Evolutionary conservation across 2,797 vertebrate genomes (phyloP).

Genomic region (Semaprochilodus insignis): DNA sequence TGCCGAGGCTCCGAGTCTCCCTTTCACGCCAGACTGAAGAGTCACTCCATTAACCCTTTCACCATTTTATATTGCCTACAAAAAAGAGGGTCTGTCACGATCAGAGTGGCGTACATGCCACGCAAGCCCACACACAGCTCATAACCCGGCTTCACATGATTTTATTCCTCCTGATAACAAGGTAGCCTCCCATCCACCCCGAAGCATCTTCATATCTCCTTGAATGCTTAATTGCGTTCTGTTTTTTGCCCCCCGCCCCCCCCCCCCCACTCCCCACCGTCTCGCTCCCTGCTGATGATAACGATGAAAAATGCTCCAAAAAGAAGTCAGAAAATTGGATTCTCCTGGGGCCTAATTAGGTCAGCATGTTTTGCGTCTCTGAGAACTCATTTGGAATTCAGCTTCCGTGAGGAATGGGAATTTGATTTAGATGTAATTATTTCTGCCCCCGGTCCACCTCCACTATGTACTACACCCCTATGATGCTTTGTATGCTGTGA

Average conservation of each 20-base stretch:
- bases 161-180: conserved; percentile 12
- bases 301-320: conserved; percentile 42
- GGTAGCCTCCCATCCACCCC: not conserved
- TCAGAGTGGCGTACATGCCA: not conserved
- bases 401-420: conserved; percentile 44
- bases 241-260: not conserved
- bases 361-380: conserved; percentile 52
- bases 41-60: conserved; percentile 17
- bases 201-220: conserved; percentile 8
- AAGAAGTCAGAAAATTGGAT: conserved; percentile 44
- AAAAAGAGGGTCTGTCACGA: not conserved
- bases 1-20: not conserved
- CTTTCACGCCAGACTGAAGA: conserved; percentile 21
- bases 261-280: no score
- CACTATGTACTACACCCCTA: not conserved
- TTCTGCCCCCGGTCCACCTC: conserved; percentile 21
- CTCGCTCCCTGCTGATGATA: conserved; percentile 34
- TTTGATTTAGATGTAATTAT: conserved; percentile 58
- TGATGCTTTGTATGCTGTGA: conserved; percentile 28
- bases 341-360: conserved; percentile 64
- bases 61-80: not conserved
- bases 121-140: not conserved
- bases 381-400: conserved; percentile 58
- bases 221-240: conserved; percentile 34
- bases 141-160: not conserved